Evolutionary conservation across 2,888 invertebrate genomes (phyloP), one percentile per base, ranked within the genome.

Genomic region (Sicus ferrugineus): DNA sequence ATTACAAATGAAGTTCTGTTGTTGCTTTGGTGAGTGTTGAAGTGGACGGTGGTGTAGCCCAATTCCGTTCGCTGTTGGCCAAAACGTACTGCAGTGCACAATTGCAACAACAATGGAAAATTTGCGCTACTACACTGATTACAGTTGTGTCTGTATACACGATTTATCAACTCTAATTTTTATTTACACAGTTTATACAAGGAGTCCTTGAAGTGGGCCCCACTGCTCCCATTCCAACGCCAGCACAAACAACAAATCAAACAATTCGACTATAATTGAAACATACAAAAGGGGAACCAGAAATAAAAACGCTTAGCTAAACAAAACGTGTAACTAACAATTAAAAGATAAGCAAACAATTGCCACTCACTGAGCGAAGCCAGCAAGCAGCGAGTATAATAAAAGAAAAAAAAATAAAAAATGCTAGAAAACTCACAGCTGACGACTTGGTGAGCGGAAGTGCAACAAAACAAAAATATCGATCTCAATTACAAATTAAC

Each of bases 381-480:
- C 11, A 54, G 28, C 16, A 1, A 9, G 2, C 42, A 16, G 42
- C n/a, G n/a, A 16, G 42, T 42, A n/a, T 16, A 42, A 34, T 7
- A 34, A 34, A 34, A n/a, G n/a, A n/a, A 14, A 34, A 34, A 2
- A n/a, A 42, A n/a, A 42, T 14, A 3, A 42, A 9, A 42, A 4
- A 42, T 16, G 42, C 4, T n/a, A 14, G 42, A 14, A 4, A 9
- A 14, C 14, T 14, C n/a, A 42, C 4, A 42, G n/a, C 3, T 7
- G 42, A n/a, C 28, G 21, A 64, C 48, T 30, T 30, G 23, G 4
- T 26, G 52, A 68, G 68, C 67, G 64, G 70, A 70, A 73, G 68
- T 70, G 52, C 63, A 58, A 66, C 52, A 50, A 23, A 67, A 69
- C 50, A 56, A 68, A 71, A 69, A 71, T 68, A 71, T 58, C 64